phyloP scores from a whole-genome alignment of 2,888 invertebrate species.

The Schizotus pectinicornis region DNA sequence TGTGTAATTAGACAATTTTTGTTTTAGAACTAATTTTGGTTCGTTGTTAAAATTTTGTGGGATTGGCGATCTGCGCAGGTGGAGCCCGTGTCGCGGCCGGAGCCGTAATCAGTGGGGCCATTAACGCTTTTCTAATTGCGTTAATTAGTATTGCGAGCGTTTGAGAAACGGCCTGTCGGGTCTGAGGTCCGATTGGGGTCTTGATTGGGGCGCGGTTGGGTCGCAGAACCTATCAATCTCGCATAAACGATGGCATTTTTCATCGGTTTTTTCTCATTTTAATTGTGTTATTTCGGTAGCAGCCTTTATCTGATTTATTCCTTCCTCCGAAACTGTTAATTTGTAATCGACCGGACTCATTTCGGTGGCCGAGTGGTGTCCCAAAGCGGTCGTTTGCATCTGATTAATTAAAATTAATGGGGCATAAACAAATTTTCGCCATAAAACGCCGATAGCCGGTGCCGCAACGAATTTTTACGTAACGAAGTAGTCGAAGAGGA shows the following conservation, averaged over 20 bases:
- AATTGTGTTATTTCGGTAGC: conserved; percentile 18
- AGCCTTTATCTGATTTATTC: conserved; percentile 24
- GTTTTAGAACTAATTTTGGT: too few species aligned
- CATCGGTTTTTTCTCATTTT: conserved; percentile 29
- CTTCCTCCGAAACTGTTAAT: conserved; percentile 26
- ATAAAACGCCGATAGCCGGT: conserved; percentile 3
- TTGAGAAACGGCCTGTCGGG: too few species aligned
- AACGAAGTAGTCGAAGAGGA: conserved; percentile 22
- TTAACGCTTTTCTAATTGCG: too few species aligned
- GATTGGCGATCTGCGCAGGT: too few species aligned
- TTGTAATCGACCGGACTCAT: conserved; percentile 21
- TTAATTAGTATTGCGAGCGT: too few species aligned
- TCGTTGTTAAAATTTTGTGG: too few species aligned
- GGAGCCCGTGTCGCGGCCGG: too few species aligned
- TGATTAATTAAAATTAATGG: conserved; percentile 30
- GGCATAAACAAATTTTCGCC: conserved; percentile 27
- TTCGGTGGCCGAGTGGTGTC: conserved; percentile 1
- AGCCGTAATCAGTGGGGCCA: too few species aligned
- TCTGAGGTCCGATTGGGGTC: too few species aligned
- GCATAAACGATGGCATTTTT: conserved; percentile 39
- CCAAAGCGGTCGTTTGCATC: conserved; percentile 21
- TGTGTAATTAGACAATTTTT: too few species aligned
- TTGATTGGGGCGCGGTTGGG: too few species aligned
- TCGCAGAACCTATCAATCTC: conserved; percentile 4
- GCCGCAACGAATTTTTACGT: conserved; percentile 15